Conservation (phyloP, 2,797 vertebrate species). For the Neomorphus geoffroyi region DNA sequence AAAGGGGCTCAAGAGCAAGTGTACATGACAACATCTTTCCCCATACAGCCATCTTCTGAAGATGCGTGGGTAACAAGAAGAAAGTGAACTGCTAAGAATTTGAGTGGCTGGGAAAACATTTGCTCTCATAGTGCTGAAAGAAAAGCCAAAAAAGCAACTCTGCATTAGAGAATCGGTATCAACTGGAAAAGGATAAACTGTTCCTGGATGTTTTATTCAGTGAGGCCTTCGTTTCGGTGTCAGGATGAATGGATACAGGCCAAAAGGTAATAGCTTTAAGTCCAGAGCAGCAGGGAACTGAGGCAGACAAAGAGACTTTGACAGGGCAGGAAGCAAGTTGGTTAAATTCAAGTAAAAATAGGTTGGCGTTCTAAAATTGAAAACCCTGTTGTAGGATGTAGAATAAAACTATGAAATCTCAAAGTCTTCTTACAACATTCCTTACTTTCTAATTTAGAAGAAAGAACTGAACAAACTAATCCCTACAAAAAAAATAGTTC, state of each 20-base stretch:
- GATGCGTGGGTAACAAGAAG: accelerated
- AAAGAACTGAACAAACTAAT: background rate
- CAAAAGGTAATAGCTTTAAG: background rate
- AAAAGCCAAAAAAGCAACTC: background rate
- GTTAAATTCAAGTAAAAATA: background rate
- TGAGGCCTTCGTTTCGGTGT: background rate
- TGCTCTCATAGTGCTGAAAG: background rate
- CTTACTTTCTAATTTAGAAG: background rate
- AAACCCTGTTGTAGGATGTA: background rate
- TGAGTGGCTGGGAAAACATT: background rate
- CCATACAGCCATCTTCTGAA: background rate
- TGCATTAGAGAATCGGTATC: background rate
- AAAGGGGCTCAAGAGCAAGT: background rate
- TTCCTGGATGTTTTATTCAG: background rate
- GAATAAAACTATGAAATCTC: background rate
- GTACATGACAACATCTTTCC: background rate
- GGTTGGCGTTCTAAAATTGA: background rate
- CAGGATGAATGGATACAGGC: background rate
- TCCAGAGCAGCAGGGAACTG: background rate
- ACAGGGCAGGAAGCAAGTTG: background rate
- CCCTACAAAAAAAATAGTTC: background rate
- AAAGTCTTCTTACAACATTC: background rate
- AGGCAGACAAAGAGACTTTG: background rate
- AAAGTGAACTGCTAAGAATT: background rate
- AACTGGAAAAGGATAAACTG: constrained; percentile 10